Percentiles rank a stretch among this genome's conserved stretches.
phyloP scores from a whole-genome alignment of 1,140 invertebrate genomes.

The Lasioglossum albipes region DNA sequence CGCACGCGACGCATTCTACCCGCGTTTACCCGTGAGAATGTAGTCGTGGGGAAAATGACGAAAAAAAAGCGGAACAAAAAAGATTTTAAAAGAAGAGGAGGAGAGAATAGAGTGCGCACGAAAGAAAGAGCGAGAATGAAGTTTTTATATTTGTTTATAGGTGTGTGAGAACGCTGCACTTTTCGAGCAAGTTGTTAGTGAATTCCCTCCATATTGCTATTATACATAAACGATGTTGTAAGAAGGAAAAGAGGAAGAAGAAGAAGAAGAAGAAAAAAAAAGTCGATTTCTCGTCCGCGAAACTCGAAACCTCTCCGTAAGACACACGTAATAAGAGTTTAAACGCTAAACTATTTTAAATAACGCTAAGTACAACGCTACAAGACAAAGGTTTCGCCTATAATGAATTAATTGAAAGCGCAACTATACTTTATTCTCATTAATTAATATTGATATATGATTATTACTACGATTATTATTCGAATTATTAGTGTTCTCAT shows the following conservation, averaged over 20 bases:
- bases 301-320: conserved; percentile 71
- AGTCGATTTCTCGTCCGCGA: conserved; percentile 73
- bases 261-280: neutral
- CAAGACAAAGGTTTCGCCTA: conserved; percentile 72
- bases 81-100: conserved; percentile 45
- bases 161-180: conserved; percentile 72
- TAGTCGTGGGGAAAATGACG: neutral
- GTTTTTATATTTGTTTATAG: conserved; percentile 79
- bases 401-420: conserved; percentile 66
- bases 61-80: conserved; percentile 26
- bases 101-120: no score
- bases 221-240: conserved; percentile 60
- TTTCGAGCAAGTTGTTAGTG: conserved; percentile 76
- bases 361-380: conserved; percentile 78
- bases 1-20: conserved; percentile 43
- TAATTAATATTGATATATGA: conserved; percentile 54
- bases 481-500: conserved; percentile 54
- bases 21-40: conserved; percentile 47
- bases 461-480: conserved; percentile 39
- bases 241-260: conserved; percentile 40
- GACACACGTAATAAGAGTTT: conserved; percentile 55
- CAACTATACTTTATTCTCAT: conserved; percentile 60
- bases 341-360: conserved; percentile 77
- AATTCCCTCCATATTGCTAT: conserved; percentile 79
- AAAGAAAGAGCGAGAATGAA: conserved; percentile 34